Conservation (phyloP, 2,797 vertebrate genomes). For the Distichodus sexfasciatus region DNA sequence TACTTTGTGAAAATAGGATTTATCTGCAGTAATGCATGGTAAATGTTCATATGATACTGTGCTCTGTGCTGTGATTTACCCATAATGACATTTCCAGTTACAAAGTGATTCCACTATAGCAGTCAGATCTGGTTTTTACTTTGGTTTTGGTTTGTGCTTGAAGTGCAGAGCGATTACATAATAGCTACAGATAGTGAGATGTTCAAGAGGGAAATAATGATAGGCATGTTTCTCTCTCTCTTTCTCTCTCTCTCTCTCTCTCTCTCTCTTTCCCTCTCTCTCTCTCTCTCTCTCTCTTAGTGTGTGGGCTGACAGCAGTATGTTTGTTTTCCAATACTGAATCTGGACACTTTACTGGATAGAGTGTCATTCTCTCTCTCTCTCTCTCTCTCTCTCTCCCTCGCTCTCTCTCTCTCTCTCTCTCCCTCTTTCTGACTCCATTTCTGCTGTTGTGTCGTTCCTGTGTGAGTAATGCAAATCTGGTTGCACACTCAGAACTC, state of each 20-base stretch:
- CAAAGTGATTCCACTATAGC: too few relatives aligned
- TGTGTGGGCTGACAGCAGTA: constrained; percentile 32
- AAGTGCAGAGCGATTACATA: constrained; percentile 46
- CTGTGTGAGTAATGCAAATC: constrained; percentile 30
- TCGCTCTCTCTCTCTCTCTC: constrained; percentile 7
- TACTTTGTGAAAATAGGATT: too few relatives aligned
- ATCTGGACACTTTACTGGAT: constrained; percentile 22
- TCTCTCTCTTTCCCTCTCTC: constrained; percentile 31
- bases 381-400: neutral
- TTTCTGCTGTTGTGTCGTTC: constrained; percentile 25
- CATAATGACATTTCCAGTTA: constrained; percentile 17
- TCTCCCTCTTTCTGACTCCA: neutral
- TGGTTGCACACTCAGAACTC: constrained; percentile 13
- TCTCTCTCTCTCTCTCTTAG: constrained; percentile 2
- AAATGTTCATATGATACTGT: too few relatives aligned
- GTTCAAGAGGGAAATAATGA: constrained; percentile 45
- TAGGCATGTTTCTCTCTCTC: constrained; percentile 38
- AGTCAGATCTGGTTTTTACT: constrained; percentile 14
- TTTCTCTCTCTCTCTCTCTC: constrained; percentile 26
- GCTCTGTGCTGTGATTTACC: neutral
- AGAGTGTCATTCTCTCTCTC: constrained; percentile 24
- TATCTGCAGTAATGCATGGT: too few relatives aligned
- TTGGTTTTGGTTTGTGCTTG: constrained; percentile 34
- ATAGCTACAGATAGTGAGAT: constrained; percentile 42
- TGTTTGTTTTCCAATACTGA: constrained; percentile 34